Evolutionary conservation across 2,113 vertebrate genomes (phyloP), one percentile per base, ranked within the genome.

Genomic region (Apeltes quadracus): DNA sequence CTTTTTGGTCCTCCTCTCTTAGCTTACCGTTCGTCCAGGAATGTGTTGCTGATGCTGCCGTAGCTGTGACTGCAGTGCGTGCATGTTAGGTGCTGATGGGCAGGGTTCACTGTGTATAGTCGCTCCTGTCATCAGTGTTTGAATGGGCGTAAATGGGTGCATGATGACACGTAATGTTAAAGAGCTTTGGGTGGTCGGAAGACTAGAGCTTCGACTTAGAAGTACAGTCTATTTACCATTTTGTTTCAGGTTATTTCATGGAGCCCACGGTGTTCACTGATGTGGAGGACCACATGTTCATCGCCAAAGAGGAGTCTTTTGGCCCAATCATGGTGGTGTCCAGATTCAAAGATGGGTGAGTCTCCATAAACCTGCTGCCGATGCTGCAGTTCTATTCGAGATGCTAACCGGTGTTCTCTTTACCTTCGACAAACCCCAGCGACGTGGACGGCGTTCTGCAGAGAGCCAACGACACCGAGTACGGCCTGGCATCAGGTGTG

Each of bases 291-390:
- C 90, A 95, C 78, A 96, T 96, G 95, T 95, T 92, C 85, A 90
- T 97, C 0, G 95, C 95, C 51, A 93, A 88, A 78, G 95, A 97
- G 38, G 96, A 97, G 84, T 97, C 96, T 22, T 99, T 99, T 36
- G 98, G 98, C 14, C 98, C 97, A 0, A 89, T 99, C 68, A 99
- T 99, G 98, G 93, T 99, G 72, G 95, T 99, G 82, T 99, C 98
- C 82, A 99, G 96, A 79, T 99, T 99, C 87, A 94, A 91, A 89
- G 92, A 98, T 0, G 97, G 98, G 97, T 99, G 27, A 69, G 78
- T 69, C 2, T 5, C 11, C 1, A 11, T 9, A 18, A 44, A 46
- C 13, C 7, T 1, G 3, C 12, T 12, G 50, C 2, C 7, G 23
- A 12, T 25, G 9, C 12, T 15, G 15, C n/a, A 4, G 14, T 20